Evolutionary conservation across 2,888 invertebrate genomes (phyloP).

Genomic region (Hydrotaea diabolus): DNA sequence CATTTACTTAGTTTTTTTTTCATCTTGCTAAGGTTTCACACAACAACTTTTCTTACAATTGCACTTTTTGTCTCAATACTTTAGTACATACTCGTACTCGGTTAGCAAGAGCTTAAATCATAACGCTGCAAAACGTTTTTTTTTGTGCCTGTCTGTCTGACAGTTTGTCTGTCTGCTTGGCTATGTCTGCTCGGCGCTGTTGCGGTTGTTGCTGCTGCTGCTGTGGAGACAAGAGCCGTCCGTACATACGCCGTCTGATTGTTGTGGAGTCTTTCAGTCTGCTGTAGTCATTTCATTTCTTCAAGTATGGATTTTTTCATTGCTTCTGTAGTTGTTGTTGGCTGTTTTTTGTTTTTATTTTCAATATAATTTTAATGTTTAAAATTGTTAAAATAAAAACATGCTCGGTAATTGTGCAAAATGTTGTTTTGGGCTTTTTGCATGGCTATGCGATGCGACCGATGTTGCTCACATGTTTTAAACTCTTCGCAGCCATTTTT

Average conservation of each 20-base stretch:
- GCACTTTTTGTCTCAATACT: not conserved
- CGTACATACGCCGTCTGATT: slow-evolving; percentile 5
- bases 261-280: slow-evolving; percentile 65
- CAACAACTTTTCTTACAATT: slow-evolving; percentile 18
- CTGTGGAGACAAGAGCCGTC: not conserved
- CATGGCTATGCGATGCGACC: not conserved
- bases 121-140: slow-evolving; percentile 5
- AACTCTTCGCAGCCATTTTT: slow-evolving; percentile 16
- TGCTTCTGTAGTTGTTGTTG: slow-evolving; percentile 3
- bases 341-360: not conserved
- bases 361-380: slow-evolving; percentile 15
- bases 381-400: slow-evolving; percentile 40
- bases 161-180: slow-evolving; percentile 3
- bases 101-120: not conserved
- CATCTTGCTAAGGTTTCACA: slow-evolving; percentile 6
- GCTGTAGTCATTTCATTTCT: slow-evolving; percentile 72
- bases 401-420: slow-evolving; percentile 34
- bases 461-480: not conserved
- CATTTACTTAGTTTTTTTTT: not conserved
- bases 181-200: slow-evolving; percentile 67
- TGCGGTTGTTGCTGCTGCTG: slow-evolving; percentile 50
- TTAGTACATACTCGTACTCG: not conserved
- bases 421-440: slow-evolving; percentile 22
- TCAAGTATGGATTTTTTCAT: slow-evolving; percentile 12
- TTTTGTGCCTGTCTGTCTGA: not conserved